Percentiles rank a stretch among this genome's conserved stretches.
phyloP scores from a whole-genome alignment of 1,140 invertebrate species.

The Hycleus cichorii region DNA sequence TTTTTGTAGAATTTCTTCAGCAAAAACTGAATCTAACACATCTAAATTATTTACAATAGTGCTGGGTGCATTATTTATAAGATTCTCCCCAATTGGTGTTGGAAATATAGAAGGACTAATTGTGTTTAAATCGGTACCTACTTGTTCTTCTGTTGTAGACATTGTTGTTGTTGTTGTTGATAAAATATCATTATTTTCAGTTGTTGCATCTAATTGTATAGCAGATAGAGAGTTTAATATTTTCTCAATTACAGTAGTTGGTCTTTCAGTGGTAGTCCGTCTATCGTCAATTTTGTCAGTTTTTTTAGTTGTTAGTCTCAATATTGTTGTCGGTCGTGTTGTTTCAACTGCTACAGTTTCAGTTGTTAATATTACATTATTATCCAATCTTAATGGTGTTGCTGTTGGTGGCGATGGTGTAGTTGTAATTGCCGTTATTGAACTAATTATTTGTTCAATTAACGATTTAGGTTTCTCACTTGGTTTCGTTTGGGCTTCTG shows the following conservation, averaged over 20 bases:
- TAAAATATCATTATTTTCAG: conserved; percentile 12
- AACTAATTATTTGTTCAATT: conserved; percentile 39
- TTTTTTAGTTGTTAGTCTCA: conserved; percentile 35
- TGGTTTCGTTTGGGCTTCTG: conserved; percentile 21
- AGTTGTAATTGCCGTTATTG: conserved; percentile 36
- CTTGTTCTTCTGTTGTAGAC: conserved; percentile 16
- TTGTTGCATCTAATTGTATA: conserved; percentile 31
- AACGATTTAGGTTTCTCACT: conserved; percentile 34
- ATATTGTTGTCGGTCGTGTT: conserved; percentile 31
- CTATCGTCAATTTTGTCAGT: conserved; percentile 23
- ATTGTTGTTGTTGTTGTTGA: conserved; percentile 14
- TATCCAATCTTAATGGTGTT: neutral
- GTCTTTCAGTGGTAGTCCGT: conserved; percentile 35
- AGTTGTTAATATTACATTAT: too few species aligned
- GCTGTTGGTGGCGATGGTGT: conserved; percentile 24
- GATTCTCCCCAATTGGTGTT: conserved; percentile 15
- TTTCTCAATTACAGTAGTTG: conserved; percentile 40
- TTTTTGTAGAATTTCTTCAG: conserved; percentile 32
- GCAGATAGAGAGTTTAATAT: conserved; percentile 38
- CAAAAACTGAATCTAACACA: conserved; percentile 27
- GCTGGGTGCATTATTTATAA: conserved; percentile 16
- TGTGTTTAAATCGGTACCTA: conserved; percentile 34
- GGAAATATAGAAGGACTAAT: conserved; percentile 27
- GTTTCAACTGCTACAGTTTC: neutral
- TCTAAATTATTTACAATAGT: conserved; percentile 25